Percentiles rank a stretch among this genome's conserved stretches.
Evolutionary conservation across 2,888 invertebrate genomes (phyloP).

Genomic region (Lacanobia oleracea): DNA sequence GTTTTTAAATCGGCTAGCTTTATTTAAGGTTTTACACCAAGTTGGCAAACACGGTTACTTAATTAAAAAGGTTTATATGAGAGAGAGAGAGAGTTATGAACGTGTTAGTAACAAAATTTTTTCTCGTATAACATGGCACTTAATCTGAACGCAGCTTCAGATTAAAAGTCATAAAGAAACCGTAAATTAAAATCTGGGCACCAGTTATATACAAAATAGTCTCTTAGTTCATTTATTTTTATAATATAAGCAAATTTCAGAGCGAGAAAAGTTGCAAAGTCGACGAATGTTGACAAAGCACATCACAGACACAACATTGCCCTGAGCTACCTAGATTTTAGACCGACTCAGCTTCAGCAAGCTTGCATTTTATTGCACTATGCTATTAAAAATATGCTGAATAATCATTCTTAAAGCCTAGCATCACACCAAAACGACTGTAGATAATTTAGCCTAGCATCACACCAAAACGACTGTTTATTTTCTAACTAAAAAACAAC

Average conservation of each 20-base stretch:
- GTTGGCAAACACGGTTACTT: too few relatives aligned
- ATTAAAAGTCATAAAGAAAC: not conserved
- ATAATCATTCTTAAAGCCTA: slow-evolving; percentile 20
- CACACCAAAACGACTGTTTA: not conserved
- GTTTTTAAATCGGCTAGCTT: not conserved
- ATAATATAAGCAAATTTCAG: not conserved
- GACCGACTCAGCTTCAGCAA: not conserved
- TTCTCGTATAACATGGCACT: not conserved
- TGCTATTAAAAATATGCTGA: slow-evolving; percentile 25
- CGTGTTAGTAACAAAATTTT: not conserved
- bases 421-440: not conserved
- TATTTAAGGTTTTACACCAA: too few relatives aligned
- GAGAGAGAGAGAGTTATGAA: not conserved
- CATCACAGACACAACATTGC: not conserved
- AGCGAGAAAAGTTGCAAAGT: not conserved
- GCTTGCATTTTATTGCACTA: slow-evolving; percentile 7
- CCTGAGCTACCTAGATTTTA: not conserved
- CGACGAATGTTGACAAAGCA: slow-evolving; percentile 10
- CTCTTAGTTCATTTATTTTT: not conserved
- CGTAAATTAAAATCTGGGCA: not conserved
- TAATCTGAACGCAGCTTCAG: not conserved
- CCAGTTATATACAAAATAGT: not conserved
- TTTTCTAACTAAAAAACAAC: not conserved
- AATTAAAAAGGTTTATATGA: too few relatives aligned
- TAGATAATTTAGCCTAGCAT: slow-evolving; percentile 1